Evolutionary conservation across 2,797 vertebrate genomes (phyloP).

Genomic region (Telmatherina bonti): DNA sequence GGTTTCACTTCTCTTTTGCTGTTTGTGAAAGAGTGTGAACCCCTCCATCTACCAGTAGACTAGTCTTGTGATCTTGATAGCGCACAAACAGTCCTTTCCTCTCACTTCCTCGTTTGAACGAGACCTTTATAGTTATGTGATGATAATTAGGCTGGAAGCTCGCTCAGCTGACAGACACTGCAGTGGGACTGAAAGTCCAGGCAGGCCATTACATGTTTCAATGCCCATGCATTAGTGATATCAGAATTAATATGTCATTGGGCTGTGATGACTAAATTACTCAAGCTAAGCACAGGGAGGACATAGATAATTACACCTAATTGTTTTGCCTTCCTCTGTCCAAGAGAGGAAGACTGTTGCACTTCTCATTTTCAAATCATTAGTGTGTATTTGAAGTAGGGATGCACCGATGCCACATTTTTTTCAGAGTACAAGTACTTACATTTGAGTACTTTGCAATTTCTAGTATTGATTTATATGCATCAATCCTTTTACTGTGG

Average conservation of each 20-base stretch:
- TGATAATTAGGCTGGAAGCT: slow-evolving; percentile 20
- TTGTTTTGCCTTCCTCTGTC: slow-evolving; percentile 47
- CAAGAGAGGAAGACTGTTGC: slow-evolving; percentile 49
- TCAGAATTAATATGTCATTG: slow-evolving; percentile 80
- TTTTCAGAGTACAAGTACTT: too few species aligned
- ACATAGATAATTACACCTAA: slow-evolving; percentile 13
- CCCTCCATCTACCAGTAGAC: slow-evolving; percentile 37
- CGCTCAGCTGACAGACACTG: slow-evolving; percentile 69
- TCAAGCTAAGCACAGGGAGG: slow-evolving; percentile 19
- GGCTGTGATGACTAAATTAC: slow-evolving; percentile 75
- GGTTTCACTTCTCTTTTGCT: slow-evolving; percentile 48
- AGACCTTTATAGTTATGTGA: slow-evolving; percentile 18
- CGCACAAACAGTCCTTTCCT: slow-evolving; percentile 32
- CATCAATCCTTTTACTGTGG: neutral
- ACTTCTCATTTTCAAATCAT: slow-evolving; percentile 7
- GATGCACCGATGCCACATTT: neutral
- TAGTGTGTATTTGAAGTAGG: neutral
- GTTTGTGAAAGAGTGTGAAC: slow-evolving; percentile 37
- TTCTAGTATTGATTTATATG: too few species aligned
- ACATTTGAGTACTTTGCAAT: too few species aligned
- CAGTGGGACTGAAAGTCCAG: slow-evolving; percentile 76
- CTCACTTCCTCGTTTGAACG: slow-evolving; percentile 34
- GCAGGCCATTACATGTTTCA: slow-evolving; percentile 62
- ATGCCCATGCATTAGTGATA: slow-evolving; percentile 69
- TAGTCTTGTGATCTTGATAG: slow-evolving; percentile 45